These are phyloP conservation scores for Lasioglossum albipes DNA, from an alignment of 1,140 invertebrate species.

Conservation along the genomic window DNA sequence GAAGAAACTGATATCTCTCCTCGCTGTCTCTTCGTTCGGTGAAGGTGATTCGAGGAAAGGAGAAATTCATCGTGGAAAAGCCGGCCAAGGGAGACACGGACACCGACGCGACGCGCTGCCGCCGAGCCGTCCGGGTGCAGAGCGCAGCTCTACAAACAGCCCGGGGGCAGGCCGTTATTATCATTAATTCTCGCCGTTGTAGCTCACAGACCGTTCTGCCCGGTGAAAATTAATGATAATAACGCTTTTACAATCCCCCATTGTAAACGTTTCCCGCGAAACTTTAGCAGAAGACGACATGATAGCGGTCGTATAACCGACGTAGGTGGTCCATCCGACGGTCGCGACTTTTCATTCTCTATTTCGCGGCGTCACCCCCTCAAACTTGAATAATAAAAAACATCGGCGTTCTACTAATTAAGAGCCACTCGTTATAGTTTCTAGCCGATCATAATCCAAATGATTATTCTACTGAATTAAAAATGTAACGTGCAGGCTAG, in stretches of 20 bases:
- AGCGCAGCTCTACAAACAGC: constrained; percentile 10
- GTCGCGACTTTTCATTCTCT: neutral
- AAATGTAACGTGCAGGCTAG: too few relatives aligned
- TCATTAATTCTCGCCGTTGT: constrained; percentile 28
- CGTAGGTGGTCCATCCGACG: constrained; percentile 5
- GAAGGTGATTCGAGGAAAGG: constrained; percentile 26
- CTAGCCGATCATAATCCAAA: neutral
- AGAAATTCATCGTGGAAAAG: constrained; percentile 28
- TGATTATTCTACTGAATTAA: too few relatives aligned
- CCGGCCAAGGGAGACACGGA: too few relatives aligned
- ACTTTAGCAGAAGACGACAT: neutral
- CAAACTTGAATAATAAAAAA: neutral
- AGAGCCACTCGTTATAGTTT: neutral
- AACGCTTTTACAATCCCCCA: neutral
- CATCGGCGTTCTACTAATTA: neutral
- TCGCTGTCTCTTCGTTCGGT: constrained; percentile 12
- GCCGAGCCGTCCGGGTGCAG: too few relatives aligned
- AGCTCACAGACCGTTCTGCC: neutral
- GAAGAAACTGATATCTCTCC: constrained; percentile 53
- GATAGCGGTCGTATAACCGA: neutral
- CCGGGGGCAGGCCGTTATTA: neutral
- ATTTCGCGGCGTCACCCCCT: neutral
- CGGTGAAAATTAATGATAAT: constrained; percentile 49
- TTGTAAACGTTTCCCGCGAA: neutral
- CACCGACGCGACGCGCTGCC: too few relatives aligned